Evolutionary conservation across 2,888 invertebrate genomes (phyloP), one percentile per base, ranked within the genome.

Genomic region (Dusona sp.): DNA sequence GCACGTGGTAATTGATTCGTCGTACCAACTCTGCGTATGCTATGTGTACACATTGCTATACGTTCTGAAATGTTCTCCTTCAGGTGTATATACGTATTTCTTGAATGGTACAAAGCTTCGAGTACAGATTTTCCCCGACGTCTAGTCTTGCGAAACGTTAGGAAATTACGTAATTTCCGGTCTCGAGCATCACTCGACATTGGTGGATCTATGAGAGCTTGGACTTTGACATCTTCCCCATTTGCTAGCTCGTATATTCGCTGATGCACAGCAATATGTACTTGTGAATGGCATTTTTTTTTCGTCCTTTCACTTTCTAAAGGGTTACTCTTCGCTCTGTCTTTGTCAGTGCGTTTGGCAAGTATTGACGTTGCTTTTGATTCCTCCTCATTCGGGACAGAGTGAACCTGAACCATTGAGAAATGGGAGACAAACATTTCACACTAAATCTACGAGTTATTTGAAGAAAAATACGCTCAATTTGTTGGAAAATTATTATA

Each of bases 161-260:
- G 93, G 93, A 93, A 93, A 93, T 93, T 91, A 92, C 90, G 89
- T 91, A 92, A 93, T 93, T 92, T 93, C 93, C 93, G 91, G 88
- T 87, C 81, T 80, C 72, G 65, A 77, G 80, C 65, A 77, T 75
- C 83, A 73, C 83, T 83, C 74, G 79, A 75, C 85, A 79, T 78
- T 80, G 75, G 51, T 51, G 61, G 85, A 83, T 79, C 74, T 77
- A 73, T 77, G 84, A 65, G 77, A 85, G 70, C 77, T 81, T 38
- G 80, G 80, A 77, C 75, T 75, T 33, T 42, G 68, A 70, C 51
- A 74, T 67, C 65, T 65, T 19, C 73, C 57, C 74, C 42, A 67
- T 67, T 81, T 25, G 38, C 42, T 38, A 65, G 57, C 45, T 74
- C 74, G 67, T 72, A 61, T 79, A 72, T 48, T 48, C 48, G 36